Evolutionary conservation across 1,140 invertebrate species (phyloP), one percentile per base, ranked within the genome.

Genomic region (Bombus difficillimus): DNA sequence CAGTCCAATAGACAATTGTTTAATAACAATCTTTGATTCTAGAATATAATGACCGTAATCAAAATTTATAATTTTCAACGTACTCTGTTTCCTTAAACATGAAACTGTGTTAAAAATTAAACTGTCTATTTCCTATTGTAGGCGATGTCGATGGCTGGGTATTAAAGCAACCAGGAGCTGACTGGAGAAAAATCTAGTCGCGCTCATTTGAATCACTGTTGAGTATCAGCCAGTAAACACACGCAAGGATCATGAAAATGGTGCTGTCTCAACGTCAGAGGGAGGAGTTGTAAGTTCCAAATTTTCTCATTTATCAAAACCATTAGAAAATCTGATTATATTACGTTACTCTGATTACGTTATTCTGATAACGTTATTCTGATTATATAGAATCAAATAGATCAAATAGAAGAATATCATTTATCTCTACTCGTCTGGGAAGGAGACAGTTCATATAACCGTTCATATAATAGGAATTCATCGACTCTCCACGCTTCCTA

Each of bases 201-300:
- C 89, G 90, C 91, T 92, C 87, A 81, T 81, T 77, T 28, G 79
- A 89, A 85, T 93, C 87, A 85, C 91, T 88, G 83, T 90, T 90
- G 90, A 92, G 90, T 93, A 94, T 93, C 91, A 90, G 89, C 91
- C 87, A 92, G 87, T 90, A 92, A 85, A 93, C 88, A 91, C 72
- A 93, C 87, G 92, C 92, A 80, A 95, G 93, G 96, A 98, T 97
- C 96, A 98, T 98, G 98, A 99, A 98, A 98, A 99, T 99, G 98
- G 98, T 99, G 97, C 97, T 99, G 96, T 99, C 99, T 96, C 98
- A 99, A 97, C 98, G 98, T 96, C 99, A 99, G 97, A 98, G 98
- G 97, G 98, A 99, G 97, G 99, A 99, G 97, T 97, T 99, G 98
- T 99, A 96, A 99, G 98, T 86, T 53, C 18, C 0, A 34, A 25